Conservation (phyloP, 2,888 invertebrate species). For the Limnephilus rhombicus region DNA sequence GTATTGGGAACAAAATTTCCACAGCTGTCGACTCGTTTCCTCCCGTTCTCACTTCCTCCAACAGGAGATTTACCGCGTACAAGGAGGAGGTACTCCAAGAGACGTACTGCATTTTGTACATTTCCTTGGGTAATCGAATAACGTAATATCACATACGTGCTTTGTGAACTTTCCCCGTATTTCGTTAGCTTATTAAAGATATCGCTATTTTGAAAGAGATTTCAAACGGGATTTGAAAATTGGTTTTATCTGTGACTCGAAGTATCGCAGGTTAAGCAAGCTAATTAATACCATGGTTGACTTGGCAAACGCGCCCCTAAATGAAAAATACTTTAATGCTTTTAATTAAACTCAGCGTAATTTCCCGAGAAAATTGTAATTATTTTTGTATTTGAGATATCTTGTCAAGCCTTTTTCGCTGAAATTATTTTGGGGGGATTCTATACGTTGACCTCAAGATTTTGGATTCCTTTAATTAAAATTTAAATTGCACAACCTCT, state of each 20-base stretch:
- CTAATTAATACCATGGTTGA: background rate
- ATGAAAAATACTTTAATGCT: background rate
- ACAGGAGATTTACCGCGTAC: background rate
- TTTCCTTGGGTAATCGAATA: background rate
- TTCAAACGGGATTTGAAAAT: background rate
- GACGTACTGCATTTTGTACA: background rate
- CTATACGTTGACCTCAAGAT: background rate
- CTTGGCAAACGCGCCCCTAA: background rate
- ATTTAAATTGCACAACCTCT: conserved; percentile 45
- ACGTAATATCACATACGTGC: background rate
- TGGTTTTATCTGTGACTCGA: too few species aligned
- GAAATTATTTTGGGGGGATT: background rate
- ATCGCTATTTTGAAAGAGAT: background rate
- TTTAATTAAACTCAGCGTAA: background rate
- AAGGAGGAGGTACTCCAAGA: background rate
- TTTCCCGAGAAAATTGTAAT: background rate
- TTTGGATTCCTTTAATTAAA: conserved; percentile 30
- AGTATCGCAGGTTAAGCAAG: background rate
- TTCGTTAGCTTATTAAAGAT: background rate
- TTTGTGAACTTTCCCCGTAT: background rate
- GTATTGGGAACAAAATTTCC: background rate
- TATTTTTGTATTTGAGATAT: background rate
- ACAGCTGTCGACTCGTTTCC: conserved; percentile 11
- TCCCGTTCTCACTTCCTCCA: background rate
- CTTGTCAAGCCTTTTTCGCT: background rate